Percentiles rank a stretch among this genome's conserved stretches.
phyloP scores from a whole-genome alignment of 2,113 vertebrate species.

The Dicaeum eximium region DNA sequence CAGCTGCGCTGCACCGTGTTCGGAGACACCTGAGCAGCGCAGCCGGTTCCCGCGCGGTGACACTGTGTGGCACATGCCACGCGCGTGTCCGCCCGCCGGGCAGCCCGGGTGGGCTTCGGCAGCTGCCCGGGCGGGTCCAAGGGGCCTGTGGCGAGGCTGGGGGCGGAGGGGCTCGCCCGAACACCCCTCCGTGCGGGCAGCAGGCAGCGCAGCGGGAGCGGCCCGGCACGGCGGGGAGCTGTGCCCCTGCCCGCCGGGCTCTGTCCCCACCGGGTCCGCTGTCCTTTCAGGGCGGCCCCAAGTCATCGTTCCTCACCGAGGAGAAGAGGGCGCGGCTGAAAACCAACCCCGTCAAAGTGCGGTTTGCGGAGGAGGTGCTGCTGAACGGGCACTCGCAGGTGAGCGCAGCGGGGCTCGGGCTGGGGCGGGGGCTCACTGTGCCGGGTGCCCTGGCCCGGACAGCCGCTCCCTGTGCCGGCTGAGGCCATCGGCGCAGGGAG shows the following conservation, averaged over 20 bases:
- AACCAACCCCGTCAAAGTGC: slow-evolving; percentile 94
- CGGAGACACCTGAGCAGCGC: neutral
- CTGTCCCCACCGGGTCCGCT: neutral
- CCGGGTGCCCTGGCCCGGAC: too few species aligned
- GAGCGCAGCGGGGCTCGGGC: neutral
- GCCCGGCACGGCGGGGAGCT: fast-evolving
- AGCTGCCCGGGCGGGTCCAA: neutral
- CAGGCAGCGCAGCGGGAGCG: neutral
- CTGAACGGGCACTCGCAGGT: slow-evolving; percentile 95
- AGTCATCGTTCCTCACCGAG: slow-evolving; percentile 93
- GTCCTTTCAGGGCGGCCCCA: slow-evolving; percentile 82
- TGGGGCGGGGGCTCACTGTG: too few species aligned
- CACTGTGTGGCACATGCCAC: neutral
- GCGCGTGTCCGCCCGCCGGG: fast-evolving
- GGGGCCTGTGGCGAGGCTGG: neutral
- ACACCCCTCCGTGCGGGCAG: fast-evolving
- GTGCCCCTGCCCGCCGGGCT: neutral
- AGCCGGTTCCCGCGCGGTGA: neutral
- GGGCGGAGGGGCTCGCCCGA: neutral
- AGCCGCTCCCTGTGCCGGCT: too few species aligned
- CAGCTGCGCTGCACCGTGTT: neutral
- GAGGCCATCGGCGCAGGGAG: too few species aligned
- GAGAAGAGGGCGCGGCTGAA: slow-evolving; percentile 95
- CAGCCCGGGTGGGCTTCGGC: neutral
- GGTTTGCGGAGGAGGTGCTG: slow-evolving; percentile 93